phyloP scores from a whole-genome alignment of 2,888 invertebrate species.

The Rhamnusium bicolor region DNA sequence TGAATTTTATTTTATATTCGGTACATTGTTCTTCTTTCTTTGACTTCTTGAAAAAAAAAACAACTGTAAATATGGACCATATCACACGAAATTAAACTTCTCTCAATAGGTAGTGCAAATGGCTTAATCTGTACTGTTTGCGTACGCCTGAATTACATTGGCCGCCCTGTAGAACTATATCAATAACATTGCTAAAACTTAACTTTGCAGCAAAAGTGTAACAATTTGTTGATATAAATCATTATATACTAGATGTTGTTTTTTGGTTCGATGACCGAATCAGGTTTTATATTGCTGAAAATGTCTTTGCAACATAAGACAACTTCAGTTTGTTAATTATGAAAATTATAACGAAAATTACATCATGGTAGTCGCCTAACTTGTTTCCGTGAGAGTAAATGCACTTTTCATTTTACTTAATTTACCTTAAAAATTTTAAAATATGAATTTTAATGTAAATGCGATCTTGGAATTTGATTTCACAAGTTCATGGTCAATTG shows the following conservation, averaged over 20 bases:
- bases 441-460: background rate
- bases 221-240: no score
- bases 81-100: no score
- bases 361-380: conserved; percentile 3
- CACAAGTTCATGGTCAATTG: conserved; percentile 15
- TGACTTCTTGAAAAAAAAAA: no score
- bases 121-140: no score
- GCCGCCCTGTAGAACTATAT: no score
- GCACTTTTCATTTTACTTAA: conserved; percentile 1
- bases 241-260: conserved; percentile 33
- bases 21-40: no score
- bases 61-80: no score
- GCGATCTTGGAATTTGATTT: conserved; percentile 3
- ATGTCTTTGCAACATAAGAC: conserved; percentile 14
- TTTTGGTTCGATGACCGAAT: conserved; percentile 43
- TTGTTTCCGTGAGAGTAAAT: background rate
- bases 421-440: background rate
- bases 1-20: no score
- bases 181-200: no score
- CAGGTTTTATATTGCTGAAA: conserved; percentile 16
- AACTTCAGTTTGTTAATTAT: background rate
- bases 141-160: no score
- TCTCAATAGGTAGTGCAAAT: no score
- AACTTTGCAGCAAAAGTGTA: no score
- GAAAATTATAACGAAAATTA: conserved; percentile 22